These are phyloP conservation scores for Alauda arvensis DNA, from an alignment of 2,797 vertebrate genomes.

Conservation along the genomic window DNA sequence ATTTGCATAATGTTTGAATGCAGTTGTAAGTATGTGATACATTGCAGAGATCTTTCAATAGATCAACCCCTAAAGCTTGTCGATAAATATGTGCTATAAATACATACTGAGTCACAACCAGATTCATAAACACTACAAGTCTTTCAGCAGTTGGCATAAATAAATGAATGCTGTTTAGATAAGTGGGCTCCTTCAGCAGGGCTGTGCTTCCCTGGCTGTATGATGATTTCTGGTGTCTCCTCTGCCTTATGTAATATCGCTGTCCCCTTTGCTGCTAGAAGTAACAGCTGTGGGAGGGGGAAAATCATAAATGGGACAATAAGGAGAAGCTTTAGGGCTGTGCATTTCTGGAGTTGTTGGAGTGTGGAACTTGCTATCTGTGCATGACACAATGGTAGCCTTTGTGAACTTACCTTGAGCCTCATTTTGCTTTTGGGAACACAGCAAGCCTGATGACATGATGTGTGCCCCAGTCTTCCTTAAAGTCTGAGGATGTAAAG, in stretches of 20 bases:
- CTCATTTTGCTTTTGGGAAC: accelerated
- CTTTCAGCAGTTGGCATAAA: slow-evolving; percentile 29
- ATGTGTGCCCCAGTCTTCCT: background rate
- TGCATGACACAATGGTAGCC: background rate
- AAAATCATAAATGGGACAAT: no score
- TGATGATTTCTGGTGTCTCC: background rate
- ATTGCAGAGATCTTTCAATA: slow-evolving; percentile 23
- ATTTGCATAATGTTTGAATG: slow-evolving; percentile 31
- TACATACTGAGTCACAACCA: background rate
- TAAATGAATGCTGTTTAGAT: background rate
- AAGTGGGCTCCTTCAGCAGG: background rate
- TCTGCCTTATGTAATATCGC: background rate
- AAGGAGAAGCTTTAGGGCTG: background rate
- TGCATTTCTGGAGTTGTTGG: background rate
- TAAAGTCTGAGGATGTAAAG: background rate
- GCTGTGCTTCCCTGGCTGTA: background rate
- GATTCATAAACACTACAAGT: background rate
- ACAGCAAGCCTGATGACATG: background rate
- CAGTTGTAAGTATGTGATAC: background rate
- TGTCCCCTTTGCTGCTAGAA: background rate
- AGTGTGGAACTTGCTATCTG: background rate
- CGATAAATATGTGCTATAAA: slow-evolving; percentile 40
- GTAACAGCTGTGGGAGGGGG: background rate
- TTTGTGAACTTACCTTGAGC: background rate
- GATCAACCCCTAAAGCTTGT: slow-evolving; percentile 27